Conservation (phyloP, 2,113 vertebrate genomes). For the Regulus satrapa region DNA sequence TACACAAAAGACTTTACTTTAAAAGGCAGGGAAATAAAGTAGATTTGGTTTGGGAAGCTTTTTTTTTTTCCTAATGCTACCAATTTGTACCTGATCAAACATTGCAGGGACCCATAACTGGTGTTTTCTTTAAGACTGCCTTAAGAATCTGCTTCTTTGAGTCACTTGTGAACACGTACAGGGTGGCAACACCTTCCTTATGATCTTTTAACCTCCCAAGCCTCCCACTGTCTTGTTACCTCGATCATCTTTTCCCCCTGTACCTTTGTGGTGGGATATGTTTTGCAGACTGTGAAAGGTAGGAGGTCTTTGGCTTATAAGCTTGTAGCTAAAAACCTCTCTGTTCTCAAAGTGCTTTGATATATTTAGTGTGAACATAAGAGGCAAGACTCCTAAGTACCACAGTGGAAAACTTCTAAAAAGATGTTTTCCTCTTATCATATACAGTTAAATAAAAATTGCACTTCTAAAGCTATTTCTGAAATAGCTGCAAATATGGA, state of each 20-base stretch:
- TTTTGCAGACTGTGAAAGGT: background rate
- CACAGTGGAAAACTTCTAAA: background rate
- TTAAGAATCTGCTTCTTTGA: background rate
- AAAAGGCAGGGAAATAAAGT: background rate
- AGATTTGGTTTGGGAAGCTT: background rate
- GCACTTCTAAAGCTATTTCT: background rate
- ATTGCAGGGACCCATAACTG: background rate
- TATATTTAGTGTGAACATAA: background rate
- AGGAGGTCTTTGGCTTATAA: background rate
- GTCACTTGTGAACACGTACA: background rate
- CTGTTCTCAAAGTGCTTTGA: background rate
- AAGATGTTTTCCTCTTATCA: background rate
- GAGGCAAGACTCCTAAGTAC: background rate
- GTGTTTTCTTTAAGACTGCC: background rate
- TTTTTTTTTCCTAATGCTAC: background rate
- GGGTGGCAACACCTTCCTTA: background rate
- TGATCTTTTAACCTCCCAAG: background rate
- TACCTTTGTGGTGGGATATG: background rate
- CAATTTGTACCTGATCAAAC: background rate
- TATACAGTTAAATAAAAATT: background rate
- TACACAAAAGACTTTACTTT: background rate
- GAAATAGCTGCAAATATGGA: background rate
- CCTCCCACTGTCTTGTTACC: background rate
- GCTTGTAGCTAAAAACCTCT: background rate
- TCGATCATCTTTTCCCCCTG: background rate